phyloP scores from a whole-genome alignment of 2,797 vertebrate species.

The Todus mexicanus region DNA sequence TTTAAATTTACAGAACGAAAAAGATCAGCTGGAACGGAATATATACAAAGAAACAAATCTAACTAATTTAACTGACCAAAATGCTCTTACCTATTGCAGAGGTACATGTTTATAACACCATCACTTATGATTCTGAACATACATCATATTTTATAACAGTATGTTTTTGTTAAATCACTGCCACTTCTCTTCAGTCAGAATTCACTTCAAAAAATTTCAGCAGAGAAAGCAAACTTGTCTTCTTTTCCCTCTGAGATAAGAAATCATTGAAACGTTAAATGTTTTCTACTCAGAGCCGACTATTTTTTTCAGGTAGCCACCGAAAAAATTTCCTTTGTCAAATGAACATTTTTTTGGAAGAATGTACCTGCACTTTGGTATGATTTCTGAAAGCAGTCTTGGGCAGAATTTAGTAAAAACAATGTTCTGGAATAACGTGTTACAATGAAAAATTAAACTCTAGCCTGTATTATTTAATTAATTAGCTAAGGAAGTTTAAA shows the following conservation, averaged over 20 bases:
- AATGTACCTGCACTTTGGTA: constrained; percentile 4
- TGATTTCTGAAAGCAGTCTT: constrained; percentile 40
- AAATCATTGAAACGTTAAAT: constrained; percentile 62
- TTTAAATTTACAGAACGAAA: constrained; percentile 59
- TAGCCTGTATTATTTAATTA: constrained; percentile 47
- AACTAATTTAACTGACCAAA: constrained; percentile 63
- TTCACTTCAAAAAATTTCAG: constrained; percentile 62
- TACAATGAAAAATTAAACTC: constrained; percentile 61
- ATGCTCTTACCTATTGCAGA: constrained; percentile 46
- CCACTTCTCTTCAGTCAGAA: constrained; percentile 48
- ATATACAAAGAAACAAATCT: constrained; percentile 41
- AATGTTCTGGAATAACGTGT: constrained; percentile 41
- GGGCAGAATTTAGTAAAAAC: constrained; percentile 27
- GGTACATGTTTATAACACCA: constrained; percentile 57
- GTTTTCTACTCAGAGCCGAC: constrained; percentile 44
- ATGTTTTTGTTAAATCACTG: constrained; percentile 72
- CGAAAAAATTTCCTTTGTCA: constrained; percentile 16
- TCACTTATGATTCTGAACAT: constrained; percentile 68
- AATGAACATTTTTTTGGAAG: not conserved
- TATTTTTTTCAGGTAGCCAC: not conserved
- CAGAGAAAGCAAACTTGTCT: constrained; percentile 65
- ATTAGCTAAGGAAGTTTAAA: constrained; percentile 51
- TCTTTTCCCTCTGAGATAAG: constrained; percentile 52
- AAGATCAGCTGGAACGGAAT: constrained; percentile 54
- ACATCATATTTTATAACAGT: constrained; percentile 70